A percentile compares a stretch with the other conserved stretches of the same genome.
These are phyloP conservation scores for Empis stercorea DNA, from an alignment of 2,888 invertebrate genomes.

Conservation along the genomic window DNA sequence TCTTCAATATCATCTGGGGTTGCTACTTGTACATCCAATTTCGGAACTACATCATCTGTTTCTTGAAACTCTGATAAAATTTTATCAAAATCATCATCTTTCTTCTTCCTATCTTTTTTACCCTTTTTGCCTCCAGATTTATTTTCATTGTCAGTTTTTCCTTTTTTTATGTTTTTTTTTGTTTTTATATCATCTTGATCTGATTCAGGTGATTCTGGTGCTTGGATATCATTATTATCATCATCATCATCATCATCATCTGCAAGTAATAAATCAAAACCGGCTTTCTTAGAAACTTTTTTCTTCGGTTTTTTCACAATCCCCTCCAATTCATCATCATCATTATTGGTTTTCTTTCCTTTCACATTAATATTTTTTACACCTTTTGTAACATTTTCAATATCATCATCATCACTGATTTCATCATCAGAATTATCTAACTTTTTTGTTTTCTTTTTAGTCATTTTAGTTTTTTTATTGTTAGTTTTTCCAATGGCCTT, in stretches of 20 bases:
- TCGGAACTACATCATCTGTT: slow-evolving; percentile 61
- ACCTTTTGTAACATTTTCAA: slow-evolving; percentile 41
- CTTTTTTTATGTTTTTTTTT: slow-evolving; percentile 33
- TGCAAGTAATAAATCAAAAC: slow-evolving; percentile 53
- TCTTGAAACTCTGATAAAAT: slow-evolving; percentile 65
- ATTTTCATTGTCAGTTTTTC: slow-evolving; percentile 28
- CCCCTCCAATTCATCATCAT: slow-evolving; percentile 35
- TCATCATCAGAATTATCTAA: slow-evolving; percentile 32
- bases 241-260: slow-evolving; percentile 45
- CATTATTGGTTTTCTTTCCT: slow-evolving; percentile 38
- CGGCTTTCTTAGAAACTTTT: slow-evolving; percentile 40
- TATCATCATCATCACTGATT: slow-evolving; percentile 35
- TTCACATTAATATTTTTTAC: slow-evolving; percentile 46
- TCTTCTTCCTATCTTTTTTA: slow-evolving; percentile 59
- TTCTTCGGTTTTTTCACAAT: slow-evolving; percentile 31
- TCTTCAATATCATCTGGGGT: slow-evolving; percentile 32
- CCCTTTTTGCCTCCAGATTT: slow-evolving; percentile 53
- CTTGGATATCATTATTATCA: slow-evolving; percentile 14
- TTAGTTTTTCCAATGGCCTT: slow-evolving; percentile 24
- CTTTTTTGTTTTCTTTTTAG: slow-evolving; percentile 20
- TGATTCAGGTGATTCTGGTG: slow-evolving; percentile 18
- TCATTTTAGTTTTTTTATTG: slow-evolving; percentile 23
- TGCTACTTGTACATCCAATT: slow-evolving; percentile 36
- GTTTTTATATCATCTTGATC: slow-evolving; percentile 39
- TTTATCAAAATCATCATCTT: slow-evolving; percentile 67